Evolutionary conservation across 2,113 vertebrate genomes (phyloP).

Genomic region (Pangasianodon gigas): DNA sequence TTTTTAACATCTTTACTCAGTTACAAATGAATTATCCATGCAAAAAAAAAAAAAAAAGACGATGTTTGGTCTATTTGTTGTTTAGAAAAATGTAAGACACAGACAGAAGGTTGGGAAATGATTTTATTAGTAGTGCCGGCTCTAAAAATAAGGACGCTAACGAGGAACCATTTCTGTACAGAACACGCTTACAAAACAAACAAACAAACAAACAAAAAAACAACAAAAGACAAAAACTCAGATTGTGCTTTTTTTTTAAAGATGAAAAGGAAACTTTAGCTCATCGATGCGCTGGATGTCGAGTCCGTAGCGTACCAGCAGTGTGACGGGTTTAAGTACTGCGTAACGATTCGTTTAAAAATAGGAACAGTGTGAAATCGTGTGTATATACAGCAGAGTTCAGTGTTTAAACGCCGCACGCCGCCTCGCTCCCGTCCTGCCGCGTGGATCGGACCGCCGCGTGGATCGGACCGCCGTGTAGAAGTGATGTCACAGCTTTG

Average conservation of each 20-base stretch:
- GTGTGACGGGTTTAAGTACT: not conserved
- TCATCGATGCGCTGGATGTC: not conserved
- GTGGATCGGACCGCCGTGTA: not conserved
- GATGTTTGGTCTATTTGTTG: no score
- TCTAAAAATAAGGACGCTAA: not conserved
- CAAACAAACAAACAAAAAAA: not conserved
- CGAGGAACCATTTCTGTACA: slow-evolving; percentile 28
- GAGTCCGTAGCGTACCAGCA: not conserved
- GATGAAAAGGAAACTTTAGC: not conserved
- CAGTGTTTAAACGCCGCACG: not conserved
- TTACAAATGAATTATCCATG: not conserved
- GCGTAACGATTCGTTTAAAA: not conserved
- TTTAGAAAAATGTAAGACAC: not conserved
- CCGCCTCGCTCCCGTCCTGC: not conserved
- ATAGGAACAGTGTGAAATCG: not conserved
- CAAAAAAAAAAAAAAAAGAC: not conserved
- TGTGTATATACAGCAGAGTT: not conserved
- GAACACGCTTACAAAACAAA: slow-evolving; percentile 18
- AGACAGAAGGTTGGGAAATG: not conserved
- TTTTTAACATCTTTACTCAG: not conserved
- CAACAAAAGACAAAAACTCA: not conserved
- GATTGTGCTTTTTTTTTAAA: not conserved
- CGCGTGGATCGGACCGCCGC: not conserved
- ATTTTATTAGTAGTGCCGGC: slow-evolving; percentile 47
- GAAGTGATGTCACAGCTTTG: slow-evolving; percentile 41